Conservation (phyloP, 2,797 vertebrate species). For the Kryptopterus vitreolus region DNA sequence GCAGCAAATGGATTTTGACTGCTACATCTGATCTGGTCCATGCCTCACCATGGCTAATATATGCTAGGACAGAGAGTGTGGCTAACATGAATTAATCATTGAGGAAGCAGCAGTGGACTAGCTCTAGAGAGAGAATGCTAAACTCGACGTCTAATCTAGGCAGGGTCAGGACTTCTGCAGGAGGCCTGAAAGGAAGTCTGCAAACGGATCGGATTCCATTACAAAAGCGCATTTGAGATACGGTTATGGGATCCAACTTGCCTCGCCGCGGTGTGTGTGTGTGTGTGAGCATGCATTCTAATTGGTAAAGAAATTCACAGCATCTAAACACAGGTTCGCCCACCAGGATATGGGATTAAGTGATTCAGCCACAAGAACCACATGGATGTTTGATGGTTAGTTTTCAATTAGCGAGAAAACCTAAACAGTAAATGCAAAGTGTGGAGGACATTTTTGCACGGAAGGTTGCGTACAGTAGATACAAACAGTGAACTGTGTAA, state of each 20-base stretch:
- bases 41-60: conserved; percentile 52
- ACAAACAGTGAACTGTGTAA: conserved; percentile 11
- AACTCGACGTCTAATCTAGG: conserved; percentile 65
- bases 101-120: conserved; percentile 57
- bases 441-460: not conserved
- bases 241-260: conserved; percentile 63
- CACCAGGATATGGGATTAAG: conserved; percentile 25
- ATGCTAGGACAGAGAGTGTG: conserved; percentile 46
- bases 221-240: conserved; percentile 69
- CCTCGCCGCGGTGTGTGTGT: conserved; percentile 57
- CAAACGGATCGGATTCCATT: conserved; percentile 68
- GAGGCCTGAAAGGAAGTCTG: conserved; percentile 54
- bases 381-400: conserved; percentile 20
- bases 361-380: conserved; percentile 32
- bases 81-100: conserved; percentile 69
- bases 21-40: conserved; percentile 52
- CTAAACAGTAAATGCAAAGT: conserved; percentile 1
- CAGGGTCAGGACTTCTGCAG: conserved; percentile 61
- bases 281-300: conserved; percentile 72
- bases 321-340: conserved; percentile 41
- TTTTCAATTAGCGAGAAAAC: conserved; percentile 37
- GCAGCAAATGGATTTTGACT: conserved; percentile 18
- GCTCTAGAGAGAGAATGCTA: conserved; percentile 59
- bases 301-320: conserved; percentile 60
- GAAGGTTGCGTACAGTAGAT: not conserved